Evolutionary conservation across 2,888 invertebrate genomes (phyloP).

Genomic region (Hypselothyrea guttata): DNA sequence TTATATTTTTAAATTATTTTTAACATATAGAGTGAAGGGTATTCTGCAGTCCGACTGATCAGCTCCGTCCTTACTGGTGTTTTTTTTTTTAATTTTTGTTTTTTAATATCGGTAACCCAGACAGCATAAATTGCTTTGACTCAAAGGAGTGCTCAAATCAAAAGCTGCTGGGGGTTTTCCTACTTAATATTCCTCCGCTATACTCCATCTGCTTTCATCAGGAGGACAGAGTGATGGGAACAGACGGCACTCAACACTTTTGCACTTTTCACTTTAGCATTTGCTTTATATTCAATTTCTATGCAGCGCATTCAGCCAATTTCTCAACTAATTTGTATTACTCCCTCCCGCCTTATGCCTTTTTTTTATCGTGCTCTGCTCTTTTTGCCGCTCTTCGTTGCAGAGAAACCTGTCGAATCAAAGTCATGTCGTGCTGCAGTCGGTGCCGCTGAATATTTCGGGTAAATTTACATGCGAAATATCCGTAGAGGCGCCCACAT

Average conservation of each 20-base stretch:
- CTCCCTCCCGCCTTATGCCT: conserved; percentile 27
- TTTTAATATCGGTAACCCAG: conserved; percentile 33
- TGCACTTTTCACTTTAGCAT: conserved; percentile 22
- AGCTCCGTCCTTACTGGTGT: too few relatives aligned
- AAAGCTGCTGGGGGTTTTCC: conserved; percentile 9
- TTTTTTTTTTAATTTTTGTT: too few relatives aligned
- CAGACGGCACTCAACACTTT: too few relatives aligned
- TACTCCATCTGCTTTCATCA: conserved; percentile 32
- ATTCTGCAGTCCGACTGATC: too few relatives aligned
- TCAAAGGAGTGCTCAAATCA: conserved; percentile 49
- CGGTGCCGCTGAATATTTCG: conserved; percentile 82
- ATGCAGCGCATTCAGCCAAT: conserved; percentile 61
- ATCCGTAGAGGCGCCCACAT: conserved; percentile 82
- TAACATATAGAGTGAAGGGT: too few relatives aligned
- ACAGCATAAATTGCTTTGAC: conserved; percentile 37
- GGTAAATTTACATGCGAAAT: conserved; percentile 83
- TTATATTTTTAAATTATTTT: too few relatives aligned
- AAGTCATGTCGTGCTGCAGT: conserved; percentile 82
- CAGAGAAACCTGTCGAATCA: conserved; percentile 82
- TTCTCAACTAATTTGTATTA: conserved; percentile 68
- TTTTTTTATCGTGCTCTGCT: conserved; percentile 8
- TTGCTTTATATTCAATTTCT: conserved; percentile 68
- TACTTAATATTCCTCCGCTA: conserved; percentile 52
- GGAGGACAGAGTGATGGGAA: too few relatives aligned
- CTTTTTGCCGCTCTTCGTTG: conserved; percentile 7